Evolutionary conservation across 2,888 invertebrate genomes (phyloP).

Genomic region (Hirtodrosophila histrioides): DNA sequence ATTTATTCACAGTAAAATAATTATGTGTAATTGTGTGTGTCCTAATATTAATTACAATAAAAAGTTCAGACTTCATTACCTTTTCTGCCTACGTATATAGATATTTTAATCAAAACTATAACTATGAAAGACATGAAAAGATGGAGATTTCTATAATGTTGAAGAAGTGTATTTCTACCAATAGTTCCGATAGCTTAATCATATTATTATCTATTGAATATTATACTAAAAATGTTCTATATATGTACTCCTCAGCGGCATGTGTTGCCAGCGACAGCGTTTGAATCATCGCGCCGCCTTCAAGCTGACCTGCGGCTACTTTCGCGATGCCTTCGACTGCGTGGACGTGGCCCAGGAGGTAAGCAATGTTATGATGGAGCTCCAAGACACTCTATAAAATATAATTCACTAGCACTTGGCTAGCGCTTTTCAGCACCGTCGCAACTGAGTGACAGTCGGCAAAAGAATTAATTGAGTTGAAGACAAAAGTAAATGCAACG

Average conservation of each 20-base stretch:
- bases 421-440: slow-evolving; percentile 59
- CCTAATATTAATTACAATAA: too few species aligned
- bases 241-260: slow-evolving; percentile 85
- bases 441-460: slow-evolving; percentile 38
- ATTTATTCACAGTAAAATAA: too few species aligned
- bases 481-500: slow-evolving; percentile 18
- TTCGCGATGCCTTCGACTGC: slow-evolving; percentile 94
- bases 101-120: too few species aligned
- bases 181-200: too few species aligned
- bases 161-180: too few species aligned
- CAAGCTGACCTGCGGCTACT: slow-evolving; percentile 95
- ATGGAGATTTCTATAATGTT: too few species aligned
- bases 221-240: too few species aligned
- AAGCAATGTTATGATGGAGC: background rate
- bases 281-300: slow-evolving; percentile 92
- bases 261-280: slow-evolving; percentile 94
- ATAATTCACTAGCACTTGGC: slow-evolving; percentile 41
- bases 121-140: too few species aligned
- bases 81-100: too few species aligned
- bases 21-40: too few species aligned
- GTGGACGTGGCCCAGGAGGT: slow-evolving; percentile 85
- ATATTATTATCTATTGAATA: too few species aligned
- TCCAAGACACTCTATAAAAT: background rate
- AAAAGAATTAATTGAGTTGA: slow-evolving; percentile 11
- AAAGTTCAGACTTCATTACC: too few species aligned